A percentile compares a stretch with the other conserved stretches of the same genome.
Evolutionary conservation across 2,888 invertebrate genomes (phyloP).

Genomic region (Mayetiola destructor): DNA sequence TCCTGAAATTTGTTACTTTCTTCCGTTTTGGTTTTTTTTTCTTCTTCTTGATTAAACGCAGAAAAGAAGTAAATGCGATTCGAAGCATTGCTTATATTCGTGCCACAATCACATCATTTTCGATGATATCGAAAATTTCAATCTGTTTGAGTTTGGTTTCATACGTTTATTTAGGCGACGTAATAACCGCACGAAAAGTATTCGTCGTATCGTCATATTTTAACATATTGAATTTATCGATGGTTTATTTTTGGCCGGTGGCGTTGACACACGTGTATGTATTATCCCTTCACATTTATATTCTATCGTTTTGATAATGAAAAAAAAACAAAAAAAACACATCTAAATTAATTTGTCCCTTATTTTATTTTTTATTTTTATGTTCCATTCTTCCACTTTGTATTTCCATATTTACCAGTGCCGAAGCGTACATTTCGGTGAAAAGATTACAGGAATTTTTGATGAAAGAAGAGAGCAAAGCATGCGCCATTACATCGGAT

Average conservation of each 20-base stretch:
- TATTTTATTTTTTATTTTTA: no score
- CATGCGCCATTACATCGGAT: conserved; percentile 16
- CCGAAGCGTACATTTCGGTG: conserved; percentile 62
- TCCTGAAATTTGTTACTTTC: conserved; percentile 20
- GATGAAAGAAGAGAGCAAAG: conserved; percentile 28
- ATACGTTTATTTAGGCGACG: conserved; percentile 43
- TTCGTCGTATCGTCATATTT: conserved; percentile 53
- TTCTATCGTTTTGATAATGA: no score
- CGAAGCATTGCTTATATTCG: conserved; percentile 51
- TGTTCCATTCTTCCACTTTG: no score
- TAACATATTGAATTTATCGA: conserved; percentile 40
- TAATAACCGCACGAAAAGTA: conserved; percentile 52
- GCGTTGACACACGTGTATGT: not conserved
- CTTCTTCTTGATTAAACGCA: conserved; percentile 22
- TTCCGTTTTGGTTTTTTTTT: no score
- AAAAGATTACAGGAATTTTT: conserved; percentile 54
- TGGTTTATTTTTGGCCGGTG: conserved; percentile 41
- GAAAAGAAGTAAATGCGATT: conserved; percentile 54
- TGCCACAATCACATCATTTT: conserved; percentile 53
- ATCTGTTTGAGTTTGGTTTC: conserved; percentile 54
- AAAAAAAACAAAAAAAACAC: no score
- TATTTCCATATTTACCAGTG: conserved; percentile 36
- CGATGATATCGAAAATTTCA: conserved; percentile 60
- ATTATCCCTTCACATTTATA: no score
- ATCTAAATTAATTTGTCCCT: no score